Evolutionary conservation across 30 jellyfish, hydroid and myxozoan genomes (phyloP), one percentile per base, ranked within the genome.

Genomic region (Aurelia aurita): DNA sequence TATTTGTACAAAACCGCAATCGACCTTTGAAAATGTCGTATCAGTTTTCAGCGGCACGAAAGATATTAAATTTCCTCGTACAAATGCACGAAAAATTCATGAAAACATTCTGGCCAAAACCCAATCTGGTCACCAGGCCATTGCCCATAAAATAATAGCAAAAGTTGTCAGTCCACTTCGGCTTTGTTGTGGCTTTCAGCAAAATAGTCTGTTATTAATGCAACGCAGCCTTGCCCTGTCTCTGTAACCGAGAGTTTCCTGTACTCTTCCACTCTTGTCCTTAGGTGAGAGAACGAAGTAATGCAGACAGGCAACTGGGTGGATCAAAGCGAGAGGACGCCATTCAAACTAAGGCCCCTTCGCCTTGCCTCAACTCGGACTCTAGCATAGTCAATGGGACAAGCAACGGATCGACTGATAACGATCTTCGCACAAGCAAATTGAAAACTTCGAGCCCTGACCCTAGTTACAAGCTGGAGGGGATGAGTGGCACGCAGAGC

Each of bases 201-300:
- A 74, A 77, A 77, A 77, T 61, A 11, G 79, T 60, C 70, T 77
- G 89, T 77, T 35, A 29, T 32, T 77, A 77, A 77, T 63, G 49
- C 89, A 32, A 63, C 79, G 65, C 89, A 77, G 89, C 49, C 80
- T 77, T 77, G 70, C 55, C 23, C 79, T 32, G 89, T 77, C 45
- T 60, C 61, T 62, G 63, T 27, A 64, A 32, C 89, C 77, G 79
- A 58, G 79, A 63, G 47, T 77, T 77, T 77, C 89, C 89, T 77
- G 89, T 70, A 62, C 63, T 81, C 58, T 73, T 68, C 71, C 27
- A 67, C 29, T 79, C 57, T 43, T 44, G 73, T 68, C 63, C 79
- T 27, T 51, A 81, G 91, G 91, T 81, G 80, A 81, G 91, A 34
- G 91, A 64, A 81, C 66, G 82, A 68, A 81, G 91, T 81, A 73